These are phyloP conservation scores for Festucalex cinctus DNA, from an alignment of 2,113 vertebrate genomes.

Conservation along the genomic window DNA sequence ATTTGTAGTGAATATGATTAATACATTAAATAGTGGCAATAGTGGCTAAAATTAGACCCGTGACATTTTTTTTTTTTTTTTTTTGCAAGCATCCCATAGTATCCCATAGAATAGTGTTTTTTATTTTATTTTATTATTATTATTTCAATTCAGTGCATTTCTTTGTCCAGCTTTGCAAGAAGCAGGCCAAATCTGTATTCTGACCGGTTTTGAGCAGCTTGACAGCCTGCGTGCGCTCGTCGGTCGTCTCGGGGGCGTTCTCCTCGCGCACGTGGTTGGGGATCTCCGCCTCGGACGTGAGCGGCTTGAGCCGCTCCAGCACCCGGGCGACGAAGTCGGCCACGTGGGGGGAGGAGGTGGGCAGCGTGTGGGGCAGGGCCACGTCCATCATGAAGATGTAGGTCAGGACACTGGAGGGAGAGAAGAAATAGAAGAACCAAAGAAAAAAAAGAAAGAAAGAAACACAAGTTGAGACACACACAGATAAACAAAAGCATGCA, in stretches of 20 bases:
- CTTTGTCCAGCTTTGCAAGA: conserved; percentile 1
- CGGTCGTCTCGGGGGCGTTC: conserved; percentile 87
- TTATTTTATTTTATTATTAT: background rate
- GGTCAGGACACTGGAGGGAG: conserved; percentile 84
- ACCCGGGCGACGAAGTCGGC: conserved; percentile 86
- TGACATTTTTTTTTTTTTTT: too few species aligned
- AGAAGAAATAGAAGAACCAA: conserved; percentile 1
- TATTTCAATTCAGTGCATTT: background rate
- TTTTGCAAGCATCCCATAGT: conserved; percentile 23
- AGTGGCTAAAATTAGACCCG: conserved; percentile 14
- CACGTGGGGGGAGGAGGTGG: conserved; percentile 87
- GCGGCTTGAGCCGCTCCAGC: conserved; percentile 85
- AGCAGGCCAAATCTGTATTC: conserved; percentile 34
- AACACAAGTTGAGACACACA: background rate
- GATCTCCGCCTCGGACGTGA: conserved; percentile 91
- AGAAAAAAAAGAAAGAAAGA: too few species aligned
- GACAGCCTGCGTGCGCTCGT: conserved; percentile 94
- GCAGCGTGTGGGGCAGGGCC: conserved; percentile 85
- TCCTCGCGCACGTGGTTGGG: conserved; percentile 95
- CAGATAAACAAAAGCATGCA: too few species aligned
- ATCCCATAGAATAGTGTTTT: conserved; percentile 19
- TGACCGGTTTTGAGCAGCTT: conserved; percentile 96
- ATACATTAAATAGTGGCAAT: too few species aligned
- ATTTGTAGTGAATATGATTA: conserved; percentile 19
- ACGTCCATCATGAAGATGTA: conserved; percentile 99